phyloP scores from a whole-genome alignment of 2,797 vertebrate genomes.

The Caiman crocodilus region DNA sequence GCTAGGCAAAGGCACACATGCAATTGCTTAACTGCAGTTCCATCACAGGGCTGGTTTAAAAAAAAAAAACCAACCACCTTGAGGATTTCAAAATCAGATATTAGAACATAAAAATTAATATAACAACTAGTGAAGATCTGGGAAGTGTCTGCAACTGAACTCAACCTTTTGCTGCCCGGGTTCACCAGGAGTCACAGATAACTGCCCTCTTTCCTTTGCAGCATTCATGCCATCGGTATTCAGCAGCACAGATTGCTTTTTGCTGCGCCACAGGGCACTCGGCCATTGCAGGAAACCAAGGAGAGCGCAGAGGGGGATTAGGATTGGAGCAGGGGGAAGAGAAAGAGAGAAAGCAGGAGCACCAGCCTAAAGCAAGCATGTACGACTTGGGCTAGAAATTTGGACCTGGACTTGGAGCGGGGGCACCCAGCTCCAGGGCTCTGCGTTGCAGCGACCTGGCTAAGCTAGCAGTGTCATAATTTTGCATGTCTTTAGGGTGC shows the following conservation, averaged over 20 bases:
- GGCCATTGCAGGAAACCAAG: neutral
- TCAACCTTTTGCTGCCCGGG: rapidly evolving
- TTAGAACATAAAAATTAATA: rapidly evolving
- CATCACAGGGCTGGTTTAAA: neutral
- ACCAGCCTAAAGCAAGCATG: neutral
- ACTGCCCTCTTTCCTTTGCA: neutral
- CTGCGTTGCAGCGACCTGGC: neutral
- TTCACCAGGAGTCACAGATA: neutral
- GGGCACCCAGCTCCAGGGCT: neutral
- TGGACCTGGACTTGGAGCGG: neutral
- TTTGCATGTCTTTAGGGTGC: neutral
- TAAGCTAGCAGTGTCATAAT: neutral
- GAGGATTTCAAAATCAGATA: neutral
- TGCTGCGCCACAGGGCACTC: neutral
- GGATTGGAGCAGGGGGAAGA: neutral
- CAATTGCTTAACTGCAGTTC: constrained; percentile 18
- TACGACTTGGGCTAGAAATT: neutral
- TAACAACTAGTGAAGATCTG: neutral
- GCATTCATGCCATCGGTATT: neutral
- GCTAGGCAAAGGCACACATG: constrained; percentile 64
- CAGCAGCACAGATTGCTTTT: neutral
- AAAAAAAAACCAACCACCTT: neutral
- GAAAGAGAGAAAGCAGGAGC: neutral
- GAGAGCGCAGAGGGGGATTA: neutral
- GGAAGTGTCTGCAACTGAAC: rapidly evolving